These are phyloP conservation scores for Calliphora vicina DNA, from an alignment of 1,140 invertebrate genomes.

Conservation along the genomic window DNA sequence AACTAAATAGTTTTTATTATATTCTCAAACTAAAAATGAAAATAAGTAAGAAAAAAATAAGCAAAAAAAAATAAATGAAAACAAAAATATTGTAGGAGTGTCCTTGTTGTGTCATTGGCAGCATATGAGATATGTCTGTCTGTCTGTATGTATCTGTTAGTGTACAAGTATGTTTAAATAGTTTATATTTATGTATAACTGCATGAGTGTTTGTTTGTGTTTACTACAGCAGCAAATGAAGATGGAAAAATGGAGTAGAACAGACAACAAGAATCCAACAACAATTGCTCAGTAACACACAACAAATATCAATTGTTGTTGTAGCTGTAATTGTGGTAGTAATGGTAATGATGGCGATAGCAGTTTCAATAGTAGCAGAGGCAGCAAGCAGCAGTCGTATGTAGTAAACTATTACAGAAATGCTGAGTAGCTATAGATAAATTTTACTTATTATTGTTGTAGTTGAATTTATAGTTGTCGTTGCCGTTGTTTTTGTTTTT, in stretches of 20 bases:
- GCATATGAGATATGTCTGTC: background rate
- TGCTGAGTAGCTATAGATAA: background rate
- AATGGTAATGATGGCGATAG: background rate
- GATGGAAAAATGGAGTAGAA: background rate
- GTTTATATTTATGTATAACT: background rate
- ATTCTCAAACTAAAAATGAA: background rate
- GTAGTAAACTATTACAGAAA: background rate
- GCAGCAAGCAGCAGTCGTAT: background rate
- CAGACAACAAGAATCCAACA: background rate
- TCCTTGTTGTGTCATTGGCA: conserved; percentile 7
- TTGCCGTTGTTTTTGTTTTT: background rate
- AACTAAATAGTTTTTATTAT: background rate
- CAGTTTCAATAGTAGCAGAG: background rate
- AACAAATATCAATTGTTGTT: background rate
- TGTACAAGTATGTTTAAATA: background rate
- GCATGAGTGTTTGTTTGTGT: background rate
- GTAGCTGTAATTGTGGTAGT: background rate
- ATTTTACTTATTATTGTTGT: background rate
- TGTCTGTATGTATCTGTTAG: too few species aligned
- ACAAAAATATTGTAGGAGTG: conserved; percentile 3
- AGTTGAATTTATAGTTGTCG: background rate
- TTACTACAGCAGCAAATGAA: background rate
- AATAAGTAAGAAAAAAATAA: background rate
- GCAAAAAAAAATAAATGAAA: background rate
- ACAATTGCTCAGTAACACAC: background rate